Conservation (phyloP, 2,113 vertebrate species). For the Uropsilus gracilis region DNA sequence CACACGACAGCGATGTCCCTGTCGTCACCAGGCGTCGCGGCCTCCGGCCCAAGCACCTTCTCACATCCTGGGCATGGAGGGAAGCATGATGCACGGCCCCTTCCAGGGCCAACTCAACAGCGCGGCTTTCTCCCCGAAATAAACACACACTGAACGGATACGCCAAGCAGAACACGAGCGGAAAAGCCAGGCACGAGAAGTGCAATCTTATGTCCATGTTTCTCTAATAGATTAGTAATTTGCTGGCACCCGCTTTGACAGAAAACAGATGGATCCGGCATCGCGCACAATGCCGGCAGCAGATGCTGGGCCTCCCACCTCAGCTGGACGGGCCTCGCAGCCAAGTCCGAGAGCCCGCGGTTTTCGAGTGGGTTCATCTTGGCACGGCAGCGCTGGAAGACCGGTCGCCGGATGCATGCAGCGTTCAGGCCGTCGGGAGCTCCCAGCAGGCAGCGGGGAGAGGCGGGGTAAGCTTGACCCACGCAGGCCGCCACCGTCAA, state of each 20-base stretch:
- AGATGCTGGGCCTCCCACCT: constrained; percentile 92
- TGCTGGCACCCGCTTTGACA: constrained; percentile 89
- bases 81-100: background rate
- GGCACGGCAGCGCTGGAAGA: constrained; percentile 79
- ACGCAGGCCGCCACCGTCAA: background rate
- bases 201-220: constrained; percentile 88
- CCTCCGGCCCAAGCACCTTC: background rate
- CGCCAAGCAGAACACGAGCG: constrained; percentile 82
- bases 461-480: background rate
- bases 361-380: constrained; percentile 87
- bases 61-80: background rate
- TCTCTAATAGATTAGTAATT: constrained; percentile 94
- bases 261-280: constrained; percentile 94
- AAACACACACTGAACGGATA: constrained; percentile 71
- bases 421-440: constrained; percentile 72
- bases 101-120: background rate
- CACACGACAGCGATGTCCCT: background rate
- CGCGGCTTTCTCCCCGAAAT: background rate
- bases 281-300: constrained; percentile 93
- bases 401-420: constrained; percentile 72
- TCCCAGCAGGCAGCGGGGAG: constrained; percentile 52
- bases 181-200: constrained; percentile 85
- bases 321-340: constrained; percentile 88
- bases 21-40: no score
- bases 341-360: constrained; percentile 87